These are phyloP conservation scores for Cydia fagiglandana DNA, from an alignment of 1,140 invertebrate genomes.

Conservation along the genomic window DNA sequence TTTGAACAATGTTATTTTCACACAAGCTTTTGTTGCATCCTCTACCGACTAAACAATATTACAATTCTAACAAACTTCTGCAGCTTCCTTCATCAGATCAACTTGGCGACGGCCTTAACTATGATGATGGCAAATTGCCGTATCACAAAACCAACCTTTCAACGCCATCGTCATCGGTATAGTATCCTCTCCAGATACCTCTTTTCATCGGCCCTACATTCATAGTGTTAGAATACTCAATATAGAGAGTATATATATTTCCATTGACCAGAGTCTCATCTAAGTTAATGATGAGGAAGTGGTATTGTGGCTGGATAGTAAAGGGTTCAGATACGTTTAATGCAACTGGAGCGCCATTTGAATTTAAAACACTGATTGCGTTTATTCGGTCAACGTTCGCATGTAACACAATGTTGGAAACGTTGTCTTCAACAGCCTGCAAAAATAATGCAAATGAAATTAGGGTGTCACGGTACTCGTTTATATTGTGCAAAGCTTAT, in stretches of 20 bases:
- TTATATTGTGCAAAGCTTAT: background rate
- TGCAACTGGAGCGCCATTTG: constrained; percentile 37
- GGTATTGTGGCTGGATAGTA: constrained; percentile 52
- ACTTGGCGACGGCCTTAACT: too few relatives aligned
- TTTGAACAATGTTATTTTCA: too few relatives aligned
- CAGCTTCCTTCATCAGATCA: too few relatives aligned
- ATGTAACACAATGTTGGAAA: constrained; percentile 60
- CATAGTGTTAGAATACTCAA: constrained; percentile 64
- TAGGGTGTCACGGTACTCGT: constrained; percentile 18
- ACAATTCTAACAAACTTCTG: too few relatives aligned
- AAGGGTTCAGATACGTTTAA: constrained; percentile 43
- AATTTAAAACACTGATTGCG: constrained; percentile 41
- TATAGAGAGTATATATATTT: constrained; percentile 56
- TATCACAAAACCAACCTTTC: constrained; percentile 51
- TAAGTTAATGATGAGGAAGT: constrained; percentile 64
- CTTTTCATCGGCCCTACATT: constrained; percentile 71
- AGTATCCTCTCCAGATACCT: constrained; percentile 70
- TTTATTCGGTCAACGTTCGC: constrained; percentile 63
- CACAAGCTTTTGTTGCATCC: too few relatives aligned
- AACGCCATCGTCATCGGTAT: constrained; percentile 55
- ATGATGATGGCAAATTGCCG: too few relatives aligned
- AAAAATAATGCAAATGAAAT: constrained; percentile 34
- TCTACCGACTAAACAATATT: too few relatives aligned
- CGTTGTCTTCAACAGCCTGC: constrained; percentile 60
- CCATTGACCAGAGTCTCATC: constrained; percentile 42